Conservation (phyloP, 2,888 invertebrate species). For the Malthinus seriepunctatus region DNA sequence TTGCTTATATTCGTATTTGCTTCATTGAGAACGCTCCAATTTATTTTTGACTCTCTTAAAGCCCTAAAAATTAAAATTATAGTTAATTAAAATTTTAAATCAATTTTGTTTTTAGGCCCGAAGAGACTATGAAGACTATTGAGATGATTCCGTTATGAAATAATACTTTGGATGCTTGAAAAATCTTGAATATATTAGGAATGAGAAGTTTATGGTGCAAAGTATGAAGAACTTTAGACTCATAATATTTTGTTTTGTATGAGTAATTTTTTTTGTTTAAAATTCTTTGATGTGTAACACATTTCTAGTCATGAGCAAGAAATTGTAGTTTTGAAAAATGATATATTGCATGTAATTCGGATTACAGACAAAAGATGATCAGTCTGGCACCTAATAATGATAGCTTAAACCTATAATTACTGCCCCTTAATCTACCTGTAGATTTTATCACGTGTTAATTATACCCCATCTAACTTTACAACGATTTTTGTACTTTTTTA, state of each 20-base stretch:
- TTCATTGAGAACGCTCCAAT: neutral
- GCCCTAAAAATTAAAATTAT: neutral
- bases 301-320: too few relatives aligned
- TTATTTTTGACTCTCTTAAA: neutral
- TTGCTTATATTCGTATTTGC: neutral
- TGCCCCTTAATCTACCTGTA: constrained; percentile 44
- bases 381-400: constrained; percentile 39
- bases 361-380: constrained; percentile 31
- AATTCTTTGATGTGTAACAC: too few relatives aligned
- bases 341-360: constrained; percentile 5
- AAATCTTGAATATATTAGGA: too few relatives aligned
- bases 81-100: neutral
- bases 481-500: neutral
- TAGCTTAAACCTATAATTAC: constrained; percentile 48
- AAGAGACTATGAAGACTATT: too few relatives aligned
- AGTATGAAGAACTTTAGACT: neutral
- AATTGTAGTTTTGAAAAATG: neutral
- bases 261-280: too few relatives aligned
- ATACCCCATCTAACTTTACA: constrained; percentile 36
- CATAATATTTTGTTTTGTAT: neutral
- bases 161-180: too few relatives aligned
- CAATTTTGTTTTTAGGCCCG: too few relatives aligned
- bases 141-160: too few relatives aligned
- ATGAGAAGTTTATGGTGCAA: too few relatives aligned
- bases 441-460: constrained; percentile 44